A percentile compares a stretch with the other conserved stretches of the same genome.
Conservation (phyloP, 2,113 vertebrate genomes). For the Zosterops hypoxanthus region DNA sequence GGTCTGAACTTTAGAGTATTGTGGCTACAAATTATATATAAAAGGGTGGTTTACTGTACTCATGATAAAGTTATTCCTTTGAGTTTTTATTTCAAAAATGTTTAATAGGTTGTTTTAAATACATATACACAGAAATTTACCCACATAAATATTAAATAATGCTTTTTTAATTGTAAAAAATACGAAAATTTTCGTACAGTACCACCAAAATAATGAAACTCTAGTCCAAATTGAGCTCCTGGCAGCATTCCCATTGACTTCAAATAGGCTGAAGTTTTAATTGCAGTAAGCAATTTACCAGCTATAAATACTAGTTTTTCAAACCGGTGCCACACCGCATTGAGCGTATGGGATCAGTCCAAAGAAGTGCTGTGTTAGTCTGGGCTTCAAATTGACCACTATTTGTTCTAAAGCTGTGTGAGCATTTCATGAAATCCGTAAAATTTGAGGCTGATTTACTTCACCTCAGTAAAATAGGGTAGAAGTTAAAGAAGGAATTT, state of each 20-base stretch:
- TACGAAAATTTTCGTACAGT: neutral
- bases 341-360: neutral
- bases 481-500: neutral
- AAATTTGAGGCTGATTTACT: neutral
- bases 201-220: neutral
- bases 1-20: neutral
- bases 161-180: neutral
- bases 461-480: neutral
- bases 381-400: neutral
- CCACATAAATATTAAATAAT: neutral
- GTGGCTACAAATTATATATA: neutral
- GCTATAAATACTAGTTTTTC: neutral
- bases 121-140: neutral
- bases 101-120: neutral
- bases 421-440: neutral
- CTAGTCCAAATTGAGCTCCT: neutral
- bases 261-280: neutral
- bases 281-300: neutral
- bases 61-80: neutral
- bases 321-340: neutral
- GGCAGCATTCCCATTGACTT: neutral
- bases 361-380: neutral
- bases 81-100: neutral
- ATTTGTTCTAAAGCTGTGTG: neutral
- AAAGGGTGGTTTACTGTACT: neutral